Evolutionary conservation across 2,113 vertebrate species (phyloP).

Genomic region (Saimiri boliviensis): DNA sequence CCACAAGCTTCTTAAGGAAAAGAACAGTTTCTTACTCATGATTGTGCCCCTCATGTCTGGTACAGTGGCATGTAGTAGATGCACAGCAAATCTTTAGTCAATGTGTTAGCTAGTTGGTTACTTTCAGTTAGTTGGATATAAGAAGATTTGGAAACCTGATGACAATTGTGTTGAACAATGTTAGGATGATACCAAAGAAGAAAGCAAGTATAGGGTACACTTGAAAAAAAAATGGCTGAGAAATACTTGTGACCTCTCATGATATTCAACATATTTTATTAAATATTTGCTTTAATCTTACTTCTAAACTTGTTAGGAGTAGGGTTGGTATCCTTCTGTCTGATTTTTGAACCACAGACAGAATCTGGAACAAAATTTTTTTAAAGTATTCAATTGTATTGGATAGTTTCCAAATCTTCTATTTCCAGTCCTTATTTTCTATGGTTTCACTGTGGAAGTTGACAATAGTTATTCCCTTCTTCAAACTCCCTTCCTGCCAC

Average conservation of each 20-base stretch:
- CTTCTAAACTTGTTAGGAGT: background rate
- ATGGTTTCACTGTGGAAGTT: background rate
- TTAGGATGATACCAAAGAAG: background rate
- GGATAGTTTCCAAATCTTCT: background rate
- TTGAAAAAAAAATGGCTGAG: background rate
- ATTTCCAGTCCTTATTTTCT: background rate
- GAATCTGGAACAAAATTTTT: background rate
- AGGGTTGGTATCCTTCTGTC: background rate
- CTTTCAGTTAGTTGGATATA: background rate
- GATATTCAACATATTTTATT: background rate
- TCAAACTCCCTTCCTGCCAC: background rate
- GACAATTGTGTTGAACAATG: background rate
- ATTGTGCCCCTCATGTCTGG: background rate
- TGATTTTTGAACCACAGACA: background rate
- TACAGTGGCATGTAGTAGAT: fast-evolving
- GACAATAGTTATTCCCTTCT: background rate
- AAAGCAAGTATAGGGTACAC: background rate
- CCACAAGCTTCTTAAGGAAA: background rate
- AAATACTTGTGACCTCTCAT: background rate
- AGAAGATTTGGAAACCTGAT: background rate
- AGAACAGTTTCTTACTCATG: background rate
- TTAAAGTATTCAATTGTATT: background rate
- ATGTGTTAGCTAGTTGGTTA: background rate
- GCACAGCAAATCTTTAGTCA: background rate
- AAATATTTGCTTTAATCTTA: background rate